phyloP scores from a whole-genome alignment of 2,797 vertebrate species.

The Bradypus variegatus region DNA sequence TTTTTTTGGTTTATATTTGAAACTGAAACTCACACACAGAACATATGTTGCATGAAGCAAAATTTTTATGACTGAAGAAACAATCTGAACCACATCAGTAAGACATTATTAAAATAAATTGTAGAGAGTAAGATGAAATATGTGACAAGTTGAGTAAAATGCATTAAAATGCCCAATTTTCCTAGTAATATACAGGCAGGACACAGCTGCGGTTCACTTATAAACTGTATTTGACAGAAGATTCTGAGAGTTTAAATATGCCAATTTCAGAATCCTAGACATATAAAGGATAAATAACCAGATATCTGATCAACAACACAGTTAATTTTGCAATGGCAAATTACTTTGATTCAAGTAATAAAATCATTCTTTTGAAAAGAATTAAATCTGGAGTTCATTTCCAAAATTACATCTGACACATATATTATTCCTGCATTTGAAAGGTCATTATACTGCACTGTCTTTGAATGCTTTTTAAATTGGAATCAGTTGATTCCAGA shows the following conservation, averaged over 20 bases:
- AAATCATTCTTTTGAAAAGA: slow-evolving; percentile 28
- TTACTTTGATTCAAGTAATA: slow-evolving; percentile 27
- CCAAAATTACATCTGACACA: background rate
- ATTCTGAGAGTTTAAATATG: slow-evolving; percentile 23
- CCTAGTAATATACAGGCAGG: slow-evolving; percentile 40
- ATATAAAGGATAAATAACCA: slow-evolving; percentile 8
- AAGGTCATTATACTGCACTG: slow-evolving; percentile 10
- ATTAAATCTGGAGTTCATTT: slow-evolving; percentile 20
- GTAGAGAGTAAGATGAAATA: slow-evolving; percentile 58
- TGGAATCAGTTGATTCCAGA: slow-evolving; percentile 4
- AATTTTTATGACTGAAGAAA: slow-evolving; percentile 12
- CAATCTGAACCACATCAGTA: background rate
- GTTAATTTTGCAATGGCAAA: slow-evolving; percentile 15
- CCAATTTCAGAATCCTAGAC: slow-evolving; percentile 8
- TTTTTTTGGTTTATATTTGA: slow-evolving; percentile 22
- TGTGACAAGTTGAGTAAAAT: slow-evolving; percentile 63
- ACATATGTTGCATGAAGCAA: slow-evolving; percentile 34
- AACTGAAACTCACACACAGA: slow-evolving; percentile 19
- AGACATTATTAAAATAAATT: slow-evolving; percentile 61
- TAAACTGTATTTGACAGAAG: slow-evolving; percentile 29
- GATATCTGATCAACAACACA: background rate
- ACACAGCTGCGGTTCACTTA: slow-evolving; percentile 28
- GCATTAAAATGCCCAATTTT: slow-evolving; percentile 57
- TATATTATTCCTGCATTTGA: background rate
- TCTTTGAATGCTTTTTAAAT: slow-evolving; percentile 45